Base-by-base conservation (phyloP, 2,888 invertebrate genomes). In the Myopa tessellatipennis region DNA sequence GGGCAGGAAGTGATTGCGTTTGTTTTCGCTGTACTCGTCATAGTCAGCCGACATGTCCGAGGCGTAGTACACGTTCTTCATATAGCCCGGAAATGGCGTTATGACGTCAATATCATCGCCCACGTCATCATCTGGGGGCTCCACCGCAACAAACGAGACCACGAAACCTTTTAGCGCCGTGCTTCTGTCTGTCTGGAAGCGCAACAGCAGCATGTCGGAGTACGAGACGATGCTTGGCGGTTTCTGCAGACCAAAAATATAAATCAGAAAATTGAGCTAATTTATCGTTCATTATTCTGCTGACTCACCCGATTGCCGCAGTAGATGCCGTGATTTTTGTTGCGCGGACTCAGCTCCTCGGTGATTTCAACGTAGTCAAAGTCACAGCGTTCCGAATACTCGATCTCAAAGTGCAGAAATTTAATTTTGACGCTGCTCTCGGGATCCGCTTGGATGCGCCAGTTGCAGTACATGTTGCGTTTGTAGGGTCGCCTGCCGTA, bases 291-390 rank as follows among this genome's bases (percentile, higher is more conserved):
- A 45, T 45, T 4, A 4, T 8, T 58, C 10, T 34, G 12, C 36
- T 34, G 77, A 87, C 89, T 91, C 89, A 96, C 96, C 88, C 93
- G 92, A 81, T 93, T 95, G 40, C 98, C 98, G 88, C 98, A 98
- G 86, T 93, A 96, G 82, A 93, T 93, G 7, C 97, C 97, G 84
- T 96, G 94, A 68, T 93, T 92, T 3, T 83, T 86, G 74, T 85
- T 87, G 77, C 85, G 83, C 0, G 92, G 91, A 77, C 92, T 93
- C 7, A 94, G 94, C 52, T 94, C 93, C 83, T 97, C 96, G 79
- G 95, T 90, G 0, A 99, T 93, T 88, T 98, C 97, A 0, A 99
- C 95, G 85, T 92, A 96, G 87, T 99, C 99, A 86, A 98, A 99
- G 73, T 94, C 93, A 85, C 99, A 99, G 83, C 95, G 95, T 55